Conservation (phyloP, 1,140 invertebrate genomes). For the Wiebesia pumilae region DNA sequence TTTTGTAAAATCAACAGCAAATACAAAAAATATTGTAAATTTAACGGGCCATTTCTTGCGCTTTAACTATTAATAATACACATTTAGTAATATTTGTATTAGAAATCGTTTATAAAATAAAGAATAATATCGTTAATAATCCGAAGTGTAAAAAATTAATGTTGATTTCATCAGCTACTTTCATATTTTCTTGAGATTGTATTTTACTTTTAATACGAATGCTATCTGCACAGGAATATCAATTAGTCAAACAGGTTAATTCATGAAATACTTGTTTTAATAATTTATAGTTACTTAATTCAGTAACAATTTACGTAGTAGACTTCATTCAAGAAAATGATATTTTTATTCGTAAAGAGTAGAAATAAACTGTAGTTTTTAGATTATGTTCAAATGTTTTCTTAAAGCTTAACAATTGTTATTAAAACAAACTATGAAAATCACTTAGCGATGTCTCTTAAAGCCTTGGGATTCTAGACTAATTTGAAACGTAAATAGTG, state of each 20-base stretch:
- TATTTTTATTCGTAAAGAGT: not conserved
- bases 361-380: too few species aligned
- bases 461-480: not conserved
- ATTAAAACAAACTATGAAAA: not conserved
- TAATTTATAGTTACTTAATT: constrained; percentile 14
- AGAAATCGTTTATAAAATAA: not conserved
- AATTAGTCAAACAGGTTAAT: constrained; percentile 7
- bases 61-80: too few species aligned
- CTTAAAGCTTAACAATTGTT: not conserved
- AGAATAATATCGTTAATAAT: not conserved
- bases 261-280: not conserved
- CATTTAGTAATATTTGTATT: not conserved
- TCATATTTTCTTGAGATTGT: not conserved
- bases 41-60: too few species aligned
- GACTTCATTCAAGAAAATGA: not conserved
- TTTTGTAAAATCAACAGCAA: too few species aligned
- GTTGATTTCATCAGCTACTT: not conserved
- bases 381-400: not conserved
- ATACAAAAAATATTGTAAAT: too few species aligned
- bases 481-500: not conserved
- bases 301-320: constrained; percentile 11
- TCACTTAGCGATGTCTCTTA: not conserved
- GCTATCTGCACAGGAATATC: not conserved
- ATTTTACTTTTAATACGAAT: not conserved
- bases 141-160: not conserved